Evolutionary conservation across 2,797 vertebrate genomes (phyloP), one percentile per base, ranked within the genome.

Genomic region (Arctocebus calabarensis): DNA sequence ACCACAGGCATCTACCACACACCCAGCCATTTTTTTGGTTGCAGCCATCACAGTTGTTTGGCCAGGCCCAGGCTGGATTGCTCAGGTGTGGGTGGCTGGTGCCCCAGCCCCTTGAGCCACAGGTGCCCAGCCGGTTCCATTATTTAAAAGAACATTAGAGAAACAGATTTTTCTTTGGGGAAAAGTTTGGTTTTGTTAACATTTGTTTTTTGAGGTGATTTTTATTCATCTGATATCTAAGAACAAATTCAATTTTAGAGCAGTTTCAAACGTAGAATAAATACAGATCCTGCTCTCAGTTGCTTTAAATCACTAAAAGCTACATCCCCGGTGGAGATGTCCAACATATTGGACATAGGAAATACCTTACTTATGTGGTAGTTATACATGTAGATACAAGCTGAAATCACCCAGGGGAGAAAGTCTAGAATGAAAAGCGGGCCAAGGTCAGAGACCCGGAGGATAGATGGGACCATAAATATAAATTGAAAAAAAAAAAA

Each of bases 221-320:
- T 3, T 83, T 86, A 37, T n/a, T 5, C 7, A 66, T 23, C n/a
- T 79, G 79, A 45, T 94, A 84, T 4, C 6, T 71, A 75, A 12
- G 27, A 93, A 74, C 61, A 89, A 75, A 66, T 88, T 96, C 91
- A 22, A 70, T 71, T 40, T 95, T 48, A 22, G 52, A 74, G 77
- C 25, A 19, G 22, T 77, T 95, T 96, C 66, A 84, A 73, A 52
- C 94, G 57, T 27, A 79, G 88, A 32, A 87, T 78, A 83, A 95
- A 83, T 88, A 71, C 9, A 84, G 11, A 61, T 84, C 12, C 75
- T 91, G n/a, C 55, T 75, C 34, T 78, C 32, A 34, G 29, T 92
- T 96, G 32, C 32, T 91, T 86, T 91, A 83, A 59, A 83, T 73
- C 57, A 1, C 64, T 95, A 90, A 55, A 71, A 64, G 6, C 45